phyloP scores from a whole-genome alignment of 2,888 invertebrate genomes.

The Dendrolimus pini region DNA sequence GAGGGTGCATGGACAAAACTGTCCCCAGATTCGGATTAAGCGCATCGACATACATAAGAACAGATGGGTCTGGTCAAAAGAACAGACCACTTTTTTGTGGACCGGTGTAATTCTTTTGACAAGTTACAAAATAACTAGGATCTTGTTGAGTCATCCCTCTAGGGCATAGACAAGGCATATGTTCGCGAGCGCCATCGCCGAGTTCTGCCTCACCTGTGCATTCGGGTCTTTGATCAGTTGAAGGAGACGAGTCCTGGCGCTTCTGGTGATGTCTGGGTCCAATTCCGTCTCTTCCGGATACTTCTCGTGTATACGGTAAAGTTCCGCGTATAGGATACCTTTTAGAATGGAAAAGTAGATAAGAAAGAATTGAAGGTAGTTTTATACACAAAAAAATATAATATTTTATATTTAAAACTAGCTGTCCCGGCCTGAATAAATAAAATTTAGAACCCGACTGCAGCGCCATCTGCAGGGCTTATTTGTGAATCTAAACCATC shows the following conservation, averaged over 20 bases:
- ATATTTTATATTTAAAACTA: too few relatives aligned
- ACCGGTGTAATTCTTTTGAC: too few relatives aligned
- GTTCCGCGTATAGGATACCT: conserved; percentile 60
- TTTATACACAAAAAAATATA: too few relatives aligned
- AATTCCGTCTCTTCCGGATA: conserved; percentile 38
- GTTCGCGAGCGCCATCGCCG: conserved; percentile 75
- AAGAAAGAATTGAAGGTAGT: too few relatives aligned
- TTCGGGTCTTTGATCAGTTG: conserved; percentile 75
- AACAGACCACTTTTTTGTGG: too few relatives aligned
- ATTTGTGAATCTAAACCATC: too few relatives aligned
- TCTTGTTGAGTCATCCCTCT: conserved; percentile 21
- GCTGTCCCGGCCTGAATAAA: background rate
- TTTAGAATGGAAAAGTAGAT: conserved; percentile 1
- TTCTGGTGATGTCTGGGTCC: conserved; percentile 48
- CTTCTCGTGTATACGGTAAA: conserved; percentile 45
- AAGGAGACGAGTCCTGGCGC: conserved; percentile 62
- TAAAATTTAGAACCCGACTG: background rate
- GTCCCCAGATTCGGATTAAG: too few relatives aligned
- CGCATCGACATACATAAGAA: too few relatives aligned
- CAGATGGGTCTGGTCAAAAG: too few relatives aligned
- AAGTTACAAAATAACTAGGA: too few relatives aligned
- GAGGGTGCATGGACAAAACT: too few relatives aligned
- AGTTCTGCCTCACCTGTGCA: conserved; percentile 71
- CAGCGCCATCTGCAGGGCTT: too few relatives aligned
- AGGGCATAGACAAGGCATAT: conserved; percentile 41